These are phyloP conservation scores for Latrodectus elegans DNA, from an alignment of 2,888 invertebrate genomes.

Conservation along the genomic window DNA sequence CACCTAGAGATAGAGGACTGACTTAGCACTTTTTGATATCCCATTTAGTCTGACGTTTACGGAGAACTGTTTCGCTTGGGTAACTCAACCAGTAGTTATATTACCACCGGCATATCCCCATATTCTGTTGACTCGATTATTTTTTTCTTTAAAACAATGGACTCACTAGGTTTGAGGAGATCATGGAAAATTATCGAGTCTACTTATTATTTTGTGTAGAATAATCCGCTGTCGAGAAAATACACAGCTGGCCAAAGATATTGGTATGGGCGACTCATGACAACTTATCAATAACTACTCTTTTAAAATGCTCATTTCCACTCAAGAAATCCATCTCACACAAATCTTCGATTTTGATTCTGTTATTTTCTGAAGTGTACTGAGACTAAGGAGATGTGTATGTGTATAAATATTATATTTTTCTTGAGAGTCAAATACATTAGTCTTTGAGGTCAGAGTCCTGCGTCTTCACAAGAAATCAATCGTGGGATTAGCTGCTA, in stretches of 20 bases:
- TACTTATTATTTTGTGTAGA: not conserved
- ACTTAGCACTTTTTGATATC: too few species aligned
- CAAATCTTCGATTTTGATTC: not conserved
- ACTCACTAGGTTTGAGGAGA: too few species aligned
- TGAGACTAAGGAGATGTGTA: not conserved
- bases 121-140: too few species aligned
- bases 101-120: too few species aligned
- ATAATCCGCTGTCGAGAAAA: not conserved
- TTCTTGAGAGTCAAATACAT: not conserved
- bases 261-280: not conserved
- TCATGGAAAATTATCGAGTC: not conserved
- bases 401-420: not conserved
- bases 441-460: slow-evolving; percentile 28
- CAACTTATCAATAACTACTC: not conserved
- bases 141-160: too few species aligned
- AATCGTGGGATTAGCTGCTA: slow-evolving; percentile 51
- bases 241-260: not conserved
- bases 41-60: too few species aligned
- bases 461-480: slow-evolving; percentile 30
- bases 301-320: not conserved
- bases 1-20: too few species aligned
- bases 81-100: too few species aligned
- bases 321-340: not conserved
- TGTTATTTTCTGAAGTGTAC: not conserved
- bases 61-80: too few species aligned